phyloP scores from a whole-genome alignment of 2,797 vertebrate genomes.

The Crenichthys baileyi region DNA sequence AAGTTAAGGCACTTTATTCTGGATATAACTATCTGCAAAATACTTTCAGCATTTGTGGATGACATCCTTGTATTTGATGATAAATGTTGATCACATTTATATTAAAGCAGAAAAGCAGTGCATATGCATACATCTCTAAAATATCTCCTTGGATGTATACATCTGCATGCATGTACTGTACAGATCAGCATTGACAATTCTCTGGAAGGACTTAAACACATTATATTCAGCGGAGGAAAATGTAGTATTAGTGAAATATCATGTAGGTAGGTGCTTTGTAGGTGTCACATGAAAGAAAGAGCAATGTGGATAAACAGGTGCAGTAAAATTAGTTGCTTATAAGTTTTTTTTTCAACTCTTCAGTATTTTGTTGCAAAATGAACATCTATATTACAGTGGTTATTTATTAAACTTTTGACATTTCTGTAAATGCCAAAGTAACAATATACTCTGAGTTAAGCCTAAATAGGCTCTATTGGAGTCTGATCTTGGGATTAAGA shows the following conservation, averaged over 20 bases:
- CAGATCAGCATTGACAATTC: slow-evolving; percentile 52
- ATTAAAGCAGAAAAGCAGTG: slow-evolving; percentile 60
- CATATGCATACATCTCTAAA: slow-evolving; percentile 66
- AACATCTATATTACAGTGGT: slow-evolving; percentile 18
- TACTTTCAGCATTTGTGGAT: slow-evolving; percentile 75
- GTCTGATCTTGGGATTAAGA: neutral
- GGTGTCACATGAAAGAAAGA: slow-evolving; percentile 62
- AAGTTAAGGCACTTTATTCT: slow-evolving; percentile 83
- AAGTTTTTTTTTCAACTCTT: slow-evolving; percentile 39
- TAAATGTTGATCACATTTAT: slow-evolving; percentile 76
- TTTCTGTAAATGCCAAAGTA: slow-evolving; percentile 45
- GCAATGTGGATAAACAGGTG: slow-evolving; percentile 53
- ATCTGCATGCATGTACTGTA: slow-evolving; percentile 67
- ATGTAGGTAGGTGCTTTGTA: slow-evolving; percentile 75
- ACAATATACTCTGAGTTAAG: slow-evolving; percentile 28
- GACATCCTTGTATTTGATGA: slow-evolving; percentile 73
- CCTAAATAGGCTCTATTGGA: slow-evolving; percentile 12
- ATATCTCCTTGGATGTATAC: slow-evolving; percentile 62
- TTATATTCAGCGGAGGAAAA: slow-evolving; percentile 64
- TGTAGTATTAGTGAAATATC: slow-evolving; percentile 76
- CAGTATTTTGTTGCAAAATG: slow-evolving; percentile 23
- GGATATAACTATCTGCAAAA: slow-evolving; percentile 84
- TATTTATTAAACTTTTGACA: slow-evolving; percentile 27
- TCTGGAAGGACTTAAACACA: slow-evolving; percentile 54
- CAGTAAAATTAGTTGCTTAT: slow-evolving; percentile 44